Base-by-base conservation (phyloP, 1,140 invertebrate genomes). In the Archegozetes longisetosus region DNA sequence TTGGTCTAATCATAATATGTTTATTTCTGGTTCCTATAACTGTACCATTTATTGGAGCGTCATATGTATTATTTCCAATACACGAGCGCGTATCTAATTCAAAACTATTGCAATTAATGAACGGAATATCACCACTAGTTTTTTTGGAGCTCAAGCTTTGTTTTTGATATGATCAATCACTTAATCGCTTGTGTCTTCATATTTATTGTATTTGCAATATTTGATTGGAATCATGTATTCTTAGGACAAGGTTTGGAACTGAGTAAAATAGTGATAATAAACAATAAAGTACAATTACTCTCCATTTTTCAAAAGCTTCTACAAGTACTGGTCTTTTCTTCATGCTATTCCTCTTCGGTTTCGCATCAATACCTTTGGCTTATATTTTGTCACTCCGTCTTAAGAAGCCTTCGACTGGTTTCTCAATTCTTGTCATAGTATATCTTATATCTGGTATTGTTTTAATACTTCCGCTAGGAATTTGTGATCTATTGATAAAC, bases 81-180 rank as follows among this genome's bases (percentile, higher is more conserved):
- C 60, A 67, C 22, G 66, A 67, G 26, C 48, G 61, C n/a, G 53
- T 47, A 22, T 40, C 62, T 46, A 62, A 66, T 40, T 57, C 54
- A 20, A 65, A 65, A 53, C 46, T 64, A 22, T 32, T 66, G 6
- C 65, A 66, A 23, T 17, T 55, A 14, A 66, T 66, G 63, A 61
- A 27, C 23, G 65, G 65, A 27, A 13, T 65, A 1, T 22, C 20
- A 17, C 22, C 52, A n/a, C 17, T 14, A n/a, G 12, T 2, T 60
- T 6, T 66, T 58, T 28, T 66, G 63, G 63, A 2, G 60, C n/a
- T n/a, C 55, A 13, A 59, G 55, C 40, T 64, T 65, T 46, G 1
- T 61, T 4, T 65, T 62, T 58, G 65, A 65, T 49, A 51, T 58
- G 1, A 14, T 50, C 4, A 20, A 53, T 1, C 47, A 63, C 53